Conservation (phyloP, 2,888 invertebrate species). For the Bellardia bayeri region DNA sequence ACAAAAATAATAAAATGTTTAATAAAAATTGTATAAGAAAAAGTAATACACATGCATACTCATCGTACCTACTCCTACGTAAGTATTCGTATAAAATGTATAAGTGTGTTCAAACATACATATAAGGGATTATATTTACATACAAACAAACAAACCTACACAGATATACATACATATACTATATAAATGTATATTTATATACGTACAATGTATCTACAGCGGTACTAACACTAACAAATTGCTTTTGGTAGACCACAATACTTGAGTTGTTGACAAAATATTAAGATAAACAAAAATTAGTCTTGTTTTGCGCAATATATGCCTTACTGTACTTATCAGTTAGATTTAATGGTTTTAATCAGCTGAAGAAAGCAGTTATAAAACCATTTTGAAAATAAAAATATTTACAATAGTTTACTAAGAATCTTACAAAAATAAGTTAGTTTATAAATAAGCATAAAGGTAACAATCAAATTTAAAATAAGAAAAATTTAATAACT, state of each 20-base stretch:
- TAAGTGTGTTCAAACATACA: slow-evolving; percentile 28
- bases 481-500: no score
- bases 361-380: no score
- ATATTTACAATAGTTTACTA: no score
- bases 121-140: slow-evolving; percentile 36
- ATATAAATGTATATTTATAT: no score
- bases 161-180: no score
- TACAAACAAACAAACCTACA: background rate
- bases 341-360: slow-evolving; percentile 31
- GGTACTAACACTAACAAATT: slow-evolving; percentile 23
- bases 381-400: no score
- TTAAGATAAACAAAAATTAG: slow-evolving; percentile 36
- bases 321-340: background rate
- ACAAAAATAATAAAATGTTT: slow-evolving; percentile 53
- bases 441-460: no score
- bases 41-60: slow-evolving; percentile 42
- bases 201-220: background rate
- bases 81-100: slow-evolving; percentile 41
- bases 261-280: background rate
- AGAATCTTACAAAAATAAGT: no score
- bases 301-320: background rate
- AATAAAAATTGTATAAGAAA: slow-evolving; percentile 63
- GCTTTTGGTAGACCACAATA: slow-evolving; percentile 36
- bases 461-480: no score
- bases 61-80: slow-evolving; percentile 12